These are phyloP conservation scores for Sebastes iracundus DNA, from an alignment of 2,797 vertebrate species.

Conservation along the genomic window DNA sequence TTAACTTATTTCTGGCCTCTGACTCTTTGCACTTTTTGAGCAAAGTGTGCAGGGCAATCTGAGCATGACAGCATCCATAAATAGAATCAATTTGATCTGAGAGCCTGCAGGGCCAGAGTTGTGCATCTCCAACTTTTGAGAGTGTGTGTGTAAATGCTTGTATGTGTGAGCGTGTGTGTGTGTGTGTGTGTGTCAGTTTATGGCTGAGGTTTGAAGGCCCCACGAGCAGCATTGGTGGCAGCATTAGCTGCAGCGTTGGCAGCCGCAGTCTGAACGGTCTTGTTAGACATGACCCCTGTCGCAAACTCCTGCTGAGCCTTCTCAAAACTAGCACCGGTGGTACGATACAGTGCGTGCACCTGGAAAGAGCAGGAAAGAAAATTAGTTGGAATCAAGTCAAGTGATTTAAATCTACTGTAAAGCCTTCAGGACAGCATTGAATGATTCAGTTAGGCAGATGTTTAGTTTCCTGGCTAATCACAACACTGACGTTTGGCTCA, in stretches of 20 bases:
- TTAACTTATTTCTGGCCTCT: not conserved
- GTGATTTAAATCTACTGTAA: not conserved
- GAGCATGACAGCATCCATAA: conserved; percentile 37
- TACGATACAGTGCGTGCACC: conserved; percentile 97
- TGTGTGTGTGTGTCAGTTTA: conserved; percentile 29
- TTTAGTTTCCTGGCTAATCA: conserved; percentile 1
- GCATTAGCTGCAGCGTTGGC: conserved; percentile 93
- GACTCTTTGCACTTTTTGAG: conserved; percentile 17
- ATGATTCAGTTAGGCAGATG: not conserved
- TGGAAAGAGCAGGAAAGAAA: conserved; percentile 53
- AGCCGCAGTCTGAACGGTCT: conserved; percentile 96
- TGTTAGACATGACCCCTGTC: conserved; percentile 98
- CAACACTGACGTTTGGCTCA: not conserved
- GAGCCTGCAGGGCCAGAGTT: conserved; percentile 50
- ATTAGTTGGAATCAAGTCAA: not conserved
- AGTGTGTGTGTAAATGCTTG: not conserved
- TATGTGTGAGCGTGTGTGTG: not conserved
- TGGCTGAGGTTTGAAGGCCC: conserved; percentile 86
- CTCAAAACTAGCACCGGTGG: conserved; percentile 97
- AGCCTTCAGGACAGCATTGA: not conserved
- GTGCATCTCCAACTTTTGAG: conserved; percentile 55
- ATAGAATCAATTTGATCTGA: conserved; percentile 41
- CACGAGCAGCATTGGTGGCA: conserved; percentile 85
- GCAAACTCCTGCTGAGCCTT: conserved; percentile 99
- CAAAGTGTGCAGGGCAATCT: conserved; percentile 28